phyloP scores from a whole-genome alignment of 37 sponge, comb jelly and placozoan genomes.

The Mnemiopsis leidyi region DNA sequence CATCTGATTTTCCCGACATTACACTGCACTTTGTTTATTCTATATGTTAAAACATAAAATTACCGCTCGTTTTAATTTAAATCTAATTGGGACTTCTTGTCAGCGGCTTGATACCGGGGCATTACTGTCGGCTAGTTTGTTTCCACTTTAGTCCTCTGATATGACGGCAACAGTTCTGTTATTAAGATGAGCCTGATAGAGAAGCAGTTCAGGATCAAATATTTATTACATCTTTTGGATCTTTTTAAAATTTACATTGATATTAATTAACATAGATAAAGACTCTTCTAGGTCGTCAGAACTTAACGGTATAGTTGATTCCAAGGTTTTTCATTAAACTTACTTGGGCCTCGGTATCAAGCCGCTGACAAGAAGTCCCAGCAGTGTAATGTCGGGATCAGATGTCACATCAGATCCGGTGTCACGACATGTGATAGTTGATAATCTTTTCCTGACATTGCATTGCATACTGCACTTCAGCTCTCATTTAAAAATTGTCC shows the following conservation, averaged over 20 bases:
- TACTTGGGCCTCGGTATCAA: not conserved
- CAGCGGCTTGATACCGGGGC: not conserved
- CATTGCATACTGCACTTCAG: not conserved
- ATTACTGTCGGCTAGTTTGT: too few relatives aligned
- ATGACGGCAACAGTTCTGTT: too few relatives aligned
- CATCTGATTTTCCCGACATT: not conserved
- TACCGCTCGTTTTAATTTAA: not conserved
- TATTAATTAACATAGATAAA: too few relatives aligned
- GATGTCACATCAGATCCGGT: not conserved
- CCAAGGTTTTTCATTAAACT: too few relatives aligned
- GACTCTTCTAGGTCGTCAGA: too few relatives aligned
- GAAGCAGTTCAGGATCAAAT: too few relatives aligned
- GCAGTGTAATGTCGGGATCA: not conserved
- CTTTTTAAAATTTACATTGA: too few relatives aligned
- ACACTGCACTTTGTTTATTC: not conserved
- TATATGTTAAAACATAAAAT: not conserved
- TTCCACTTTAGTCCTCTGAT: too few relatives aligned
- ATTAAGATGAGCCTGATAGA: too few relatives aligned
- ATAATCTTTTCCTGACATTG: not conserved
- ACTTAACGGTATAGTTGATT: too few relatives aligned
- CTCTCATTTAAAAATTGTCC: too few relatives aligned
- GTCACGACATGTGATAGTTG: not conserved
- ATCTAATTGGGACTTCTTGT: not conserved
- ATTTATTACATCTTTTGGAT: too few relatives aligned
- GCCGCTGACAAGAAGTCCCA: not conserved